These are phyloP conservation scores for Semnornis frantzii DNA, from an alignment of 2,113 vertebrate genomes.

Conservation along the genomic window DNA sequence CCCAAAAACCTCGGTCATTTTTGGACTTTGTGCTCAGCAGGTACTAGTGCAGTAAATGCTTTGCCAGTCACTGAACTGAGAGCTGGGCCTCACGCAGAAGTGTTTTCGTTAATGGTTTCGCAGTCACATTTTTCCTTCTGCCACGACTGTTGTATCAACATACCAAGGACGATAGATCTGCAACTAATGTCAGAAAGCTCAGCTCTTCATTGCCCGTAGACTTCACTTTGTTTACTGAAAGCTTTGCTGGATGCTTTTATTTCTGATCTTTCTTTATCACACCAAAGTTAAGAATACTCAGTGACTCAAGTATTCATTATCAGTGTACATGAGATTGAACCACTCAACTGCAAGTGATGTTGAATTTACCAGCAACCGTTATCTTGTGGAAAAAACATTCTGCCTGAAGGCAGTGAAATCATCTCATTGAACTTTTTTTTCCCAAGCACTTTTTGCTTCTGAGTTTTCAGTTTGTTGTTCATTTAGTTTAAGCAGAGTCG, in stretches of 20 bases:
- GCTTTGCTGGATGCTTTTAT: neutral
- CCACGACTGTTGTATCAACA: neutral
- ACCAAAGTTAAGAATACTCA: neutral
- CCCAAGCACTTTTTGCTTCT: neutral
- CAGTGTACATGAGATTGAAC: neutral
- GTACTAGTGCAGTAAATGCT: rapidly evolving
- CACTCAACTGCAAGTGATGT: neutral
- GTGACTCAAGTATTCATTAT: neutral
- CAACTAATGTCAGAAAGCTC: neutral
- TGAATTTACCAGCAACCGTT: neutral
- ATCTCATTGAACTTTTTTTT: neutral
- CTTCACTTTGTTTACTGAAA: neutral
- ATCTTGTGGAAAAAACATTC: neutral
- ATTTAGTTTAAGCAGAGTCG: neutral
- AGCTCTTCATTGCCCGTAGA: neutral
- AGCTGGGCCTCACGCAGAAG: neutral
- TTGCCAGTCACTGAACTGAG: neutral
- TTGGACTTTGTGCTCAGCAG: neutral
- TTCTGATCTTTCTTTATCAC: neutral
- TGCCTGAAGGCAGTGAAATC: neutral
- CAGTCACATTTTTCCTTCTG: neutral
- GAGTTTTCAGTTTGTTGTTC: neutral
- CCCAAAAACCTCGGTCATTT: neutral
- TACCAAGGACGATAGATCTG: neutral
- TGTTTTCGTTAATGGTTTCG: neutral